Evolutionary conservation across 2,888 invertebrate species (phyloP).

Genomic region (Mystacides longicornis): DNA sequence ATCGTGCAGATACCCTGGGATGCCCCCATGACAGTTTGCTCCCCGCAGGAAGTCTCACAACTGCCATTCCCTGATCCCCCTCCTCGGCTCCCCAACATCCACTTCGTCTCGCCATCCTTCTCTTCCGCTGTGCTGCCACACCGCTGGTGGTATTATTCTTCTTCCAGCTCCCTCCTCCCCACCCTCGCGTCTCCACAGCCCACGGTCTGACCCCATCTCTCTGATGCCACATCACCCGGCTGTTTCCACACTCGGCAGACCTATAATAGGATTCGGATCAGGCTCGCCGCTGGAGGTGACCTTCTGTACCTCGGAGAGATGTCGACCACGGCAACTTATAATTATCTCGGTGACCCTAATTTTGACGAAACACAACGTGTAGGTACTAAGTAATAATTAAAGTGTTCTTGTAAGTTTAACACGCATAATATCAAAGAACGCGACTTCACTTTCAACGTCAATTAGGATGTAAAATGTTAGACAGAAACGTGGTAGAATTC

Average conservation of each 20-base stretch:
- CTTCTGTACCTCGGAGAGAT: no score
- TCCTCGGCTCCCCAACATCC: neutral
- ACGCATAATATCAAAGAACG: no score
- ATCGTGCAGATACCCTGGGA: neutral
- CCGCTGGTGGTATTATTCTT: neutral
- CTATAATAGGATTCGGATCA: neutral
- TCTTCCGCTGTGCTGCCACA: neutral
- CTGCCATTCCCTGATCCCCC: slow-evolving; percentile 1
- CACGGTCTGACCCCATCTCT: neutral
- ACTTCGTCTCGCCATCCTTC: neutral
- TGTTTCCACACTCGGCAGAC: no score
- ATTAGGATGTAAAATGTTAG: no score
- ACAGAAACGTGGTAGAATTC: no score
- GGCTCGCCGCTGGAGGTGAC: no score
- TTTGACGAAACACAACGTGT: no score
- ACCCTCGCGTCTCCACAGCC: neutral
- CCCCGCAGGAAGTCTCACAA: slow-evolving; percentile 13
- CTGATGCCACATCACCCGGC: neutral
- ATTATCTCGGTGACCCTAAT: no score
- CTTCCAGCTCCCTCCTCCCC: neutral
- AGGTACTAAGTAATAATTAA: no score
- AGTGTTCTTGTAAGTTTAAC: no score
- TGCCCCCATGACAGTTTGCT: neutral
- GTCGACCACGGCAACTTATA: no score
- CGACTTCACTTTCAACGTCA: no score